Evolutionary conservation across 64 coral and sea anemone genomes (phyloP), one percentile per base, ranked within the genome.

Genomic region (Pocillopora verrucosa): DNA sequence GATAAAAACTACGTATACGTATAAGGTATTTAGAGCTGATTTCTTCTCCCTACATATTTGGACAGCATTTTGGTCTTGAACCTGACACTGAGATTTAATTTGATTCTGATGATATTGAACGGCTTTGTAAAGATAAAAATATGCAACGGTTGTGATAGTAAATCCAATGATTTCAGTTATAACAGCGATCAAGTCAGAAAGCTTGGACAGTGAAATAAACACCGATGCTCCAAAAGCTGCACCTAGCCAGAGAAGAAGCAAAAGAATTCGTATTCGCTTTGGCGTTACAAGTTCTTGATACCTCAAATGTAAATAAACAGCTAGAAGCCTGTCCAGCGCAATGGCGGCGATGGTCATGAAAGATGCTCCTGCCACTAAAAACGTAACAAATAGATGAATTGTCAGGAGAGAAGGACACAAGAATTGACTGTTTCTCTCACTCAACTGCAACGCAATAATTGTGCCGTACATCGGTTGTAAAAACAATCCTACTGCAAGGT

Each of bases 241-340:
- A 10, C 72, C 24, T 11, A 84, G 35, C 79, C 89, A 91, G 16
- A 91, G 24, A 0, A 85, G 30, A n/a, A 2, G 10, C 11, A 91
- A 4, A 34, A 84, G 72, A 45, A 58, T 61, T 10, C 22, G 17
- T 5, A 62, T 56, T 5, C 80, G 89, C 65, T 59, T 91, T 22
- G 17, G 24, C n/a, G 89, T 91, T 1, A 91, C 89, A 1, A 91
- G 38, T 35, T 84, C 80, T 34, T 91, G 80, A 64, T 91, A 85
- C 65, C 89, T 70, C 34, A 91, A 64, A 72, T 91, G 89, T 24
- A 91, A 58, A 11, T 72, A 75, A 1, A 91, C 59, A 0, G 89
- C 89, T 5, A 91, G 80, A 10, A 91, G 82, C 5, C 89, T 69
- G 72, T 91, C 89, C 37, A 82, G 24, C 6, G 80, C 82, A 60